Conservation (phyloP, 2,113 vertebrate genomes). For the Cyprinodon brontotheroides region DNA sequence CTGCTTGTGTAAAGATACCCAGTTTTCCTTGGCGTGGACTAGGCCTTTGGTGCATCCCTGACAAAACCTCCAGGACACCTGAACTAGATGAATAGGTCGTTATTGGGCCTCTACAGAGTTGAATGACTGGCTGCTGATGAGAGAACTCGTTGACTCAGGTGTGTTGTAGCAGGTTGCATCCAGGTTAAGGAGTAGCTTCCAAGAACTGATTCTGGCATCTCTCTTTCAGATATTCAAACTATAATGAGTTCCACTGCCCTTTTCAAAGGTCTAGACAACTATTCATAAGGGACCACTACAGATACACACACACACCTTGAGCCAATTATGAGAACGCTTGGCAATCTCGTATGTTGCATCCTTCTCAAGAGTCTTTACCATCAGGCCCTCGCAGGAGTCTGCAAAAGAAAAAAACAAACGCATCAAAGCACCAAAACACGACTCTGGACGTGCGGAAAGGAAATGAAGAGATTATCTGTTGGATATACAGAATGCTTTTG, state of each 20-base stretch:
- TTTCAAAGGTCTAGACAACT: neutral
- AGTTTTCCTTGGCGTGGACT: too few species aligned
- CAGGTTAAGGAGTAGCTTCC: neutral
- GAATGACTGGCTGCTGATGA: too few species aligned
- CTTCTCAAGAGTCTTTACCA: slow-evolving; percentile 91
- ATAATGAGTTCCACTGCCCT: neutral
- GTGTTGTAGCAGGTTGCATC: neutral
- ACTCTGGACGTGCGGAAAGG: slow-evolving; percentile 39
- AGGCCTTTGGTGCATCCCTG: too few species aligned
- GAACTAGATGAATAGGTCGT: too few species aligned
- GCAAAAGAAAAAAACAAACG: slow-evolving; percentile 35
- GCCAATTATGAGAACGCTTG: slow-evolving; percentile 93
- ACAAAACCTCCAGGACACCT: too few species aligned
- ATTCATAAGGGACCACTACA: neutral
- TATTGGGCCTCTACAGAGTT: too few species aligned
- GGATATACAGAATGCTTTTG: slow-evolving; percentile 48
- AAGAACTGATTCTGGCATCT: neutral
- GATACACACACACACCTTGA: slow-evolving; percentile 84
- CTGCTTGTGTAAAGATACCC: too few species aligned
- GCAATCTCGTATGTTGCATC: slow-evolving; percentile 93
- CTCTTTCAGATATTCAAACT: neutral
- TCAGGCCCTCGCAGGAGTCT: slow-evolving; percentile 94
- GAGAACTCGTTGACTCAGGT: too few species aligned
- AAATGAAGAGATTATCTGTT: slow-evolving; percentile 68
- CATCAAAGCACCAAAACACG: slow-evolving; percentile 39